Base-by-base conservation (phyloP, 2,113 vertebrate species). In the Peromyscus maniculatus region DNA sequence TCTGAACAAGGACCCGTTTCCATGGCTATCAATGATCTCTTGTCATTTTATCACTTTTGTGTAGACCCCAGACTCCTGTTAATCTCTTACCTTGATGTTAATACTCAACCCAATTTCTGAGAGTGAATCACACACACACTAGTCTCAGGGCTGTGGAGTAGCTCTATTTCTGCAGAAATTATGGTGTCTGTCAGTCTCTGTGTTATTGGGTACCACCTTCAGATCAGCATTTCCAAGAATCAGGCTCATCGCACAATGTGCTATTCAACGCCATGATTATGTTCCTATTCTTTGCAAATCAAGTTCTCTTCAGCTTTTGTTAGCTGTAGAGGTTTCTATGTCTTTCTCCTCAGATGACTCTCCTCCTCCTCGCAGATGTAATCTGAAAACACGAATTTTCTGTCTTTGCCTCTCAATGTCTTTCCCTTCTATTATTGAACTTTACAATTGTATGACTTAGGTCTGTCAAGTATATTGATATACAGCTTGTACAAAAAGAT, bases 361-460 rank as follows among this genome's bases (percentile, higher is more conserved):
- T 97, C 96, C 93, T 97, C 95, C 95, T 95, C 96, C 89, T 96
- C 74, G 17, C 75, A 57, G 59, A 77, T 96, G 91, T 97, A 96
- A 97, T 96, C 95, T 96, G 96, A 97, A 98, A 98, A 97, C 95
- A 97, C 3, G 39, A 91, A 97, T 97, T 97, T 98, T 97, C 91
- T 87, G 49, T 95, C 95, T 97, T 97, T 94, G 88, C 93, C 72
- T 94, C 91, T 94, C 91, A 49, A 69, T 87, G 86, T 67, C 91
- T 93, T 55, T 93, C 55, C 74, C 78, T 97, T 94, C 49, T 95
- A 46, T 89, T 92, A 75, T 94, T 97, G 97, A 93, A 97, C 96
- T 96, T 97, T 62, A 39, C 83, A 95, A 59, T 91, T 89, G 75
- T 97, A 90, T 95, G 89, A 91, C 94, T 97, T 95, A 95, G 93